Evolutionary conservation across 2,888 invertebrate genomes (phyloP), one percentile per base, ranked within the genome.

Genomic region (Nymphalis polychloros): DNA sequence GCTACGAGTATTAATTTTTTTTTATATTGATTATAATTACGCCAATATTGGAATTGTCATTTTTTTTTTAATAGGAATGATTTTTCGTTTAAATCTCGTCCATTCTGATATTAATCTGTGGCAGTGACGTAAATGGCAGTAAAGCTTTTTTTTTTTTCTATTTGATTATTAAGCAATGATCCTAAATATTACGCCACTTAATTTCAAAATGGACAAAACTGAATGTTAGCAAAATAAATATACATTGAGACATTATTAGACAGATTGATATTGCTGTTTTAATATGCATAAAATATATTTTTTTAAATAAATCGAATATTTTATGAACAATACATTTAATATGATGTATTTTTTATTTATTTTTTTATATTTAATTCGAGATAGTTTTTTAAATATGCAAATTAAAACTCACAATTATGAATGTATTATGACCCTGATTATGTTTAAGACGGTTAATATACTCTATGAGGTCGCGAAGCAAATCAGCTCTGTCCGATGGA

Each of bases 401-500:
- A 35, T 35, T 48, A 52, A 48, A 59, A 67, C 55, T 53, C 10
- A 50, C 50, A 50, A 31, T 17, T 2, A 55, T 59, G 20, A 35
- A 35, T 60, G 20, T 53, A 49, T 20, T 64, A 27, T 10, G 50
- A 68, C 63, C 68, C 65, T 71, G 60, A 23, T 66, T 49, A 64
- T 23, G 31, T 46, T 35, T 48, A 55, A 50, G 55, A 63, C 57
- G 55, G 63, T 63, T 59, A 52, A 63, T 68, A 52, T 67, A 27
- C 35, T 55, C 62, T 66, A 52, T 35, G 64, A 35, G 23, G 20
- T 48, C 62, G 52, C 41, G 47, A 23, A 23, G 50, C 52, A 68
- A 79, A 85, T 90, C 90, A 90, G 84, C 90, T 90, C 63, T 82
- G 81, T 8, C 80, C 76, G 6, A 73, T 71, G 7, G 73, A 67